Evolutionary conservation across 1,140 invertebrate species (phyloP).

Genomic region (Diabrotica undecimpunctata): DNA sequence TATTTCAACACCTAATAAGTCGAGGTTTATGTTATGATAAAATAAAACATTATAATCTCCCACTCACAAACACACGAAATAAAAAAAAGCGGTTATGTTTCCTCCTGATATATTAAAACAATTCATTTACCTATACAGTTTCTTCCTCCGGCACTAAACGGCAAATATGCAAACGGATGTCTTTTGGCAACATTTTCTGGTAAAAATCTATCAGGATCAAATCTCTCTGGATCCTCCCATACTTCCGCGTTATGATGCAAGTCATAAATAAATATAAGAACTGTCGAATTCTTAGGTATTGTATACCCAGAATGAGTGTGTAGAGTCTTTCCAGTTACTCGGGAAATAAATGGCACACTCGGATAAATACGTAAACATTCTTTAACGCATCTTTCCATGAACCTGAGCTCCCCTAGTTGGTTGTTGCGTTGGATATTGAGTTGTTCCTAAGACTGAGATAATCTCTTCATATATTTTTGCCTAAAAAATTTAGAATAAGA

Average conservation of each 20-base stretch:
- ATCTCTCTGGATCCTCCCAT: conserved; percentile 61
- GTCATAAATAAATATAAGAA: conserved; percentile 47
- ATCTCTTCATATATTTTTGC: conserved; percentile 20
- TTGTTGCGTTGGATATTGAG: conserved; percentile 52
- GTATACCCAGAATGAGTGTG: conserved; percentile 37
- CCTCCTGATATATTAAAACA: neutral
- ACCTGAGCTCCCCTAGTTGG: conserved; percentile 61
- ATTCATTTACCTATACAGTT: conserved; percentile 58
- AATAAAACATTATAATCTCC: too few species aligned
- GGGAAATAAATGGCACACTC: conserved; percentile 61
- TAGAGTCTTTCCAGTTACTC: conserved; percentile 52
- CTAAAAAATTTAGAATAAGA: too few species aligned
- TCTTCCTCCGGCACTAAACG: conserved; percentile 62
- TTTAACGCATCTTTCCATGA: conserved; percentile 62
- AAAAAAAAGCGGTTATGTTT: too few species aligned
- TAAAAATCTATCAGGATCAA: conserved; percentile 67
- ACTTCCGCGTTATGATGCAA: conserved; percentile 53
- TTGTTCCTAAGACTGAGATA: conserved; percentile 9
- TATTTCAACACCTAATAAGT: too few species aligned
- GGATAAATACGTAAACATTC: conserved; percentile 62
- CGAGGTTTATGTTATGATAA: neutral
- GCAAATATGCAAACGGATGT: conserved; percentile 56
- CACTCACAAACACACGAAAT: too few species aligned
- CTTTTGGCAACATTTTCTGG: conserved; percentile 51
- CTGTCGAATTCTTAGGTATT: conserved; percentile 29